phyloP scores from a whole-genome alignment of 2,113 vertebrate species.

The Diphyllodes magnificus region DNA sequence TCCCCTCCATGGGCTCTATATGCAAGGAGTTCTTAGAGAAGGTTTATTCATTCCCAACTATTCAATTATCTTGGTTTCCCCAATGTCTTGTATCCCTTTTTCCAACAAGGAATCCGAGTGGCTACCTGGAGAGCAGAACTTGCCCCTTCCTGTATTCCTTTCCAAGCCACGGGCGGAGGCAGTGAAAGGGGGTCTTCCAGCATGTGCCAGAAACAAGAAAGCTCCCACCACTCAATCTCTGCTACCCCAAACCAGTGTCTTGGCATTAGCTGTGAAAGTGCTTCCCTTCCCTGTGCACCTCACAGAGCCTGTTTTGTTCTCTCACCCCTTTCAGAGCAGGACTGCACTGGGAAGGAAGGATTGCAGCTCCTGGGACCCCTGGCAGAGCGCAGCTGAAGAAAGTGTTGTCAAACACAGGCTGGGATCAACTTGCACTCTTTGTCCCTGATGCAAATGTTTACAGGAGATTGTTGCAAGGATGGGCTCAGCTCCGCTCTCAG shows the following conservation, averaged over 20 bases:
- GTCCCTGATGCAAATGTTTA: background rate
- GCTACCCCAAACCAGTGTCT: background rate
- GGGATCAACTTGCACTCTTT: background rate
- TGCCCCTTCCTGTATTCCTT: background rate
- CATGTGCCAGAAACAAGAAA: background rate
- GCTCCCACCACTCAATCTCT: background rate
- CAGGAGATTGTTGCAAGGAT: background rate
- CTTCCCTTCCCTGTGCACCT: background rate
- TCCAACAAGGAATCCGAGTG: background rate
- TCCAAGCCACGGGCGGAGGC: background rate
- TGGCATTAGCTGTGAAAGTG: background rate
- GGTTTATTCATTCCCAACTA: background rate
- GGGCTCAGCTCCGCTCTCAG: background rate
- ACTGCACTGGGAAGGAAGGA: background rate
- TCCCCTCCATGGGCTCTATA: background rate
- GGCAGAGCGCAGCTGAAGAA: background rate
- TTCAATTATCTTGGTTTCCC: background rate
- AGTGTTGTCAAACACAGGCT: background rate
- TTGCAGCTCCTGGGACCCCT: background rate
- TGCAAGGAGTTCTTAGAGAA: background rate
- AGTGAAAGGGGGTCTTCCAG: background rate
- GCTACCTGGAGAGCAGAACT: background rate
- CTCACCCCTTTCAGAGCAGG: background rate
- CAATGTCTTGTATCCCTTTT: background rate
- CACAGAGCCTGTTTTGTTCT: background rate